A percentile compares a stretch with the other conserved stretches of the same genome.
Conservation (phyloP, 2,888 invertebrate species). For the Hyppa rectilinea region DNA sequence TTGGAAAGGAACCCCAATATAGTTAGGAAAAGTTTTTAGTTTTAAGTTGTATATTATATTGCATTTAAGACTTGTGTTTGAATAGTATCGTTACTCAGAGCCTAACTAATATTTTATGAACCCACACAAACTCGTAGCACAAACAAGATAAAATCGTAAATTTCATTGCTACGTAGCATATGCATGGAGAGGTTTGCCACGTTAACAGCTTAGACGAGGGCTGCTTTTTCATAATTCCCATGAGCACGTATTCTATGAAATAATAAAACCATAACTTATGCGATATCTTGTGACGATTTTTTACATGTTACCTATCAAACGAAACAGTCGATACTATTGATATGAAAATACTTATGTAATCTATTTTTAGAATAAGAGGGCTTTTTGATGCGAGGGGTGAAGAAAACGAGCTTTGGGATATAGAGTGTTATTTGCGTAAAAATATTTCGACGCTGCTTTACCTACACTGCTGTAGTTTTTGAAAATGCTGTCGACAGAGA, state of each 20-base stretch:
- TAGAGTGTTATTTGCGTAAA: background rate
- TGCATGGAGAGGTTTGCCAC: too few species aligned
- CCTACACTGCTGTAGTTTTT: background rate
- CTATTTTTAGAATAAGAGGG: background rate
- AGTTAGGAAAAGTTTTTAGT: too few species aligned
- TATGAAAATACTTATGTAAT: background rate
- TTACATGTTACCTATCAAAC: background rate
- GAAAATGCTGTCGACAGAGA: background rate
- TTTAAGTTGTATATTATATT: too few species aligned
- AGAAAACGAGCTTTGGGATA: background rate
- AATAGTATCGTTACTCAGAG: too few species aligned
- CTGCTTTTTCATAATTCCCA: background rate
- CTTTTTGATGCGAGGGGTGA: background rate
- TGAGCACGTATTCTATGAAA: background rate
- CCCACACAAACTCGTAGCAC: too few species aligned
- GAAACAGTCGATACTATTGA: constrained; percentile 6
- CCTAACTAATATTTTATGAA: too few species aligned
- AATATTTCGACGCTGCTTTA: background rate
- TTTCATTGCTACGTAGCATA: too few species aligned
- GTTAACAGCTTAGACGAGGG: too few species aligned
- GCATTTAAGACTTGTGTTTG: too few species aligned
- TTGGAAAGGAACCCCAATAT: too few species aligned
- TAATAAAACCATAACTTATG: background rate
- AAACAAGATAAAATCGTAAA: too few species aligned
- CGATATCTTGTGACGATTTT: background rate